Evolutionary conservation across 1,140 invertebrate species (phyloP).

Genomic region (Drosophila sucinea): DNA sequence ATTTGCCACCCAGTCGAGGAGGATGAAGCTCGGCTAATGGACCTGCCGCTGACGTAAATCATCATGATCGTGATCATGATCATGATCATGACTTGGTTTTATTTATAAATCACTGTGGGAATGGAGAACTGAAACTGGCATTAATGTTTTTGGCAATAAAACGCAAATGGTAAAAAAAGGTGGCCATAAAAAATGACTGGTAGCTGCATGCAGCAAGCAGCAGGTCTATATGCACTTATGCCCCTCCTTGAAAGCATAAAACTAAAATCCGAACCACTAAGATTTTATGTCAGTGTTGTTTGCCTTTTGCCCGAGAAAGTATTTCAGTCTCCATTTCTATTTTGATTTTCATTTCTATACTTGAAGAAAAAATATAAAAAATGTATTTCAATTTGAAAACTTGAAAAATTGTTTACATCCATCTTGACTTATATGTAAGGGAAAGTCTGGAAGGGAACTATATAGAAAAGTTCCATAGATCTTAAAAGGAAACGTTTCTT

Average conservation of each 20-base stretch:
- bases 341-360: conserved; percentile 22
- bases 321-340: conserved; percentile 67
- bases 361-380: not conserved
- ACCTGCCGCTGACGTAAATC: not conserved
- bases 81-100: conserved; percentile 31
- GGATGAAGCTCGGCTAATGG: not conserved
- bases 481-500: too few species aligned
- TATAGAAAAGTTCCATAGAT: too few species aligned
- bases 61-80: conserved; percentile 5
- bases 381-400: not conserved
- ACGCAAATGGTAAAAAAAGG: conserved; percentile 70
- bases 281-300: conserved; percentile 55
- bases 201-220: conserved; percentile 26
- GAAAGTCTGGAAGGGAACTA: too few species aligned
- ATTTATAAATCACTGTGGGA: conserved; percentile 41
- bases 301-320: conserved; percentile 20
- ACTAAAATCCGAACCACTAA: conserved; percentile 16
- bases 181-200: conserved; percentile 59
- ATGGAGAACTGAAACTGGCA: conserved; percentile 31
- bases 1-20: conserved; percentile 44
- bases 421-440: too few species aligned
- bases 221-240: conserved; percentile 69
- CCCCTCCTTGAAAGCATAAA: conserved; percentile 58
- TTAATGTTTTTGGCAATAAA: conserved; percentile 78
- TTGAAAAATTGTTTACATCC: too few species aligned